Base-by-base conservation (phyloP, 2,113 vertebrate genomes). In the Phrynosoma platyrhinos region DNA sequence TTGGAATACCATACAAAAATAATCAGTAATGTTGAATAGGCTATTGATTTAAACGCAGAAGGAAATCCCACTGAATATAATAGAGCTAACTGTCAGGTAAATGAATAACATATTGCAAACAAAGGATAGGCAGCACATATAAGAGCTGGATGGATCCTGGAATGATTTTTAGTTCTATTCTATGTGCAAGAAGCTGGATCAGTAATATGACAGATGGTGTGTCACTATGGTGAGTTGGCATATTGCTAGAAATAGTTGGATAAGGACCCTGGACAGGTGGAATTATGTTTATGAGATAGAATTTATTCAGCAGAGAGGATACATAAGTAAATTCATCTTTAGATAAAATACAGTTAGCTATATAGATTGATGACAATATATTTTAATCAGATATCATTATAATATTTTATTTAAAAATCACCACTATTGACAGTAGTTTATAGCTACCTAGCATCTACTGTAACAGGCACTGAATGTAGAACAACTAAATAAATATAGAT, bases 101-200 rank as follows among this genome's bases (percentile, higher is more conserved):
- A 27, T 25, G 68, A 27, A 27, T 69, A 69, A 27, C 23, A 20
- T 25, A 69, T 27, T 27, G 68, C 68, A 69, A 27, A 9, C 12
- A 69, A 64, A 27, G 77, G 69, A 90, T 91, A 85, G 87, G 82
- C 81, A 91, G 10, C 52, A 10, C 10, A 12, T 47, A 66, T 89
- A 89, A 87, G 13, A 90, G 88, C 88, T 23, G 94, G 92, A 95
- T 92, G 89, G 93, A 92, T 93, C 71, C 87, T 93, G 91, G 91
- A 93, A 95, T 91, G 90, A 91, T 91, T 92, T 92, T 91, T 83
- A 81, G 36, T 90, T 95, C 93, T 40, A 42, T 93, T 94, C 90
- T 93, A 85, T 83, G 84, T 79, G 88, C 52, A 95, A 91, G 92
- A 95, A 36, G 91, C 94, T 90, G 88, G 86, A 89, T 84, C 87